Percentiles rank a stretch among this genome's conserved stretches.
phyloP scores from a whole-genome alignment of 2,888 invertebrate genomes.

The Amiota communis region DNA sequence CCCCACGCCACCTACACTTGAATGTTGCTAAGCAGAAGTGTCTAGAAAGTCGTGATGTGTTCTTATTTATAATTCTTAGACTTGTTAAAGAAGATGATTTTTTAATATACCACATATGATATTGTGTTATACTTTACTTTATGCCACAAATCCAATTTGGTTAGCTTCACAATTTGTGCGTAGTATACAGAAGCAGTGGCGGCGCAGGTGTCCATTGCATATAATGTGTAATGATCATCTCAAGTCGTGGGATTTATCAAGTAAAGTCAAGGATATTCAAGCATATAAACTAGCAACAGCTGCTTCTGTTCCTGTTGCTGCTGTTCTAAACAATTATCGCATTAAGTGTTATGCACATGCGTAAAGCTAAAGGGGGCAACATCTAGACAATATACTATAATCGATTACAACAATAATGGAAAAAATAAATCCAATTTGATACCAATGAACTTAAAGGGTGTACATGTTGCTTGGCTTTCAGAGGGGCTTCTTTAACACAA shows the following conservation, averaged over 20 bases:
- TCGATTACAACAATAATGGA: conserved; percentile 8
- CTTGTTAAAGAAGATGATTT: no score
- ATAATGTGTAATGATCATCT: neutral
- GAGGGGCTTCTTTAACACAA: neutral
- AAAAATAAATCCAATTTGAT: neutral
- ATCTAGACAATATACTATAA: neutral
- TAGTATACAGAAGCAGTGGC: conserved; percentile 24
- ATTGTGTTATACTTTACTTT: no score
- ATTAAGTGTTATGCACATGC: conserved; percentile 26
- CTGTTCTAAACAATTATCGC: conserved; percentile 21
- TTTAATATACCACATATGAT: no score
- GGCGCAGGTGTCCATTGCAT: conserved; percentile 15
- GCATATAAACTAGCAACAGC: neutral
- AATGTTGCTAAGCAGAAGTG: neutral
- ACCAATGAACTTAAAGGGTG: neutral
- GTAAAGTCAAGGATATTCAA: conserved; percentile 15
- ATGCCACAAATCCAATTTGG: no score
- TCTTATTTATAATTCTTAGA: no score
- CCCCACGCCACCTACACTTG: conserved; percentile 10
- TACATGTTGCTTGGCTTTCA: conserved; percentile 5
- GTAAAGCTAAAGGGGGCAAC: conserved; percentile 13
- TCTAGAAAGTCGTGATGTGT: neutral
- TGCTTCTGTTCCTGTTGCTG: neutral
- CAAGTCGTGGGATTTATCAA: conserved; percentile 17
- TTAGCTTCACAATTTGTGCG: conserved; percentile 6